Evolutionary conservation across 2,113 vertebrate species (phyloP), one percentile per base, ranked within the genome.

Genomic region (Numenius arquata): DNA sequence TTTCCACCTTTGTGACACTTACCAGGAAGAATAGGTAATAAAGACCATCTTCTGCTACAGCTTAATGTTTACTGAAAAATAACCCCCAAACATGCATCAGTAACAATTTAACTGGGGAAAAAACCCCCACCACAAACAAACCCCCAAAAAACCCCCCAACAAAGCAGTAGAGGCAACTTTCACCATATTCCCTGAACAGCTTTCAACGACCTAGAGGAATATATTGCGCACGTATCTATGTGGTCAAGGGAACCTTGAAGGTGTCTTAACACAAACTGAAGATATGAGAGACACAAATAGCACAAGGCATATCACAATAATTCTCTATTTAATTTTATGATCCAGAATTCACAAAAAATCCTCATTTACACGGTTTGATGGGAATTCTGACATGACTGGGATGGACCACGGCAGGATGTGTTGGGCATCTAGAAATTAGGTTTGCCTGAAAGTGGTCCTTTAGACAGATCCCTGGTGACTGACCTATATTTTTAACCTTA

Each of bases 41-140:
- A 52, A 63, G 40, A 36, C 16, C 21, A 61, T 22, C 34, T 59
- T 12, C 27, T 52, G 32, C 30, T 76, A 15, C 2, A 67, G 56
- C 26, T 70, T 50, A 8, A 36, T 10, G 20, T 48, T 58, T 71
- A 75, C 47, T 47, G 52, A 65, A 56, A 78, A 75, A 41, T 16
- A 84, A 4, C 36, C 25, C 67, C 52, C 27, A 83, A 50, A 50
- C 0, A 0, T 17, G 4, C 30, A 61, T 10, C 0, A 0, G 36
- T 36, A 45, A 40, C 30, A 65, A 47, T 32, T 55, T 41, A 86
- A 75, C 4, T 34, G n/a, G 8, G 8, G 4, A 3, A 4, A 8
- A 6, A 17, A 41, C 43, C 50, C 7, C 2, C 5, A 17, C 7
- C 10, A 36, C 27, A 22, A 23, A 17, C 23, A n/a, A 29, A 8